Conservation (phyloP, 23 tunicate genomes). For the Diplosoma virens region DNA sequence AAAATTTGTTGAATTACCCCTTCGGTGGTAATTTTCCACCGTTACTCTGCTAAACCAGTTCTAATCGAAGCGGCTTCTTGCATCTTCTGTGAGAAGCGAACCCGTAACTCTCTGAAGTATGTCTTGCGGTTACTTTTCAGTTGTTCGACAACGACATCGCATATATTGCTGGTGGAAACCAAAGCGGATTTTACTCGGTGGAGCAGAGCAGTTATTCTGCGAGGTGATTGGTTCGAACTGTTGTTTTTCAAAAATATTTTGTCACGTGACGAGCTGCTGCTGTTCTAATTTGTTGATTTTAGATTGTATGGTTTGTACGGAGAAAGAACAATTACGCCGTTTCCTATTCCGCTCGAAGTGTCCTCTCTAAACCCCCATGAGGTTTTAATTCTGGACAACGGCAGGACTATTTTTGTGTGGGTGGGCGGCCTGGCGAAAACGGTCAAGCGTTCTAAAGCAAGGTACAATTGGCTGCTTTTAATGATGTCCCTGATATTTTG, state of each 20-base stretch:
- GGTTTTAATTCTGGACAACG: conserved; percentile 82
- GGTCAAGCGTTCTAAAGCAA: conserved; percentile 87
- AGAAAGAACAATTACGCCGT: conserved; percentile 70
- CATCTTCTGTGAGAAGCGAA: too few relatives aligned
- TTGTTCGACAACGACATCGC: conserved; percentile 85
- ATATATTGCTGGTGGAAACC: conserved; percentile 93
- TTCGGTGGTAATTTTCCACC: too few relatives aligned
- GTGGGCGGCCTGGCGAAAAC: conserved; percentile 79
- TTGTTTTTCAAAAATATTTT: too few relatives aligned
- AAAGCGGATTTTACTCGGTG: conserved; percentile 92
- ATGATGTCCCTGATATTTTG: too few relatives aligned
- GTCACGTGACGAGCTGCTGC: too few relatives aligned
- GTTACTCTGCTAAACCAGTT: too few relatives aligned
- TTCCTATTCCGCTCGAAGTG: conserved; percentile 78
- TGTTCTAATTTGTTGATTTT: background rate
- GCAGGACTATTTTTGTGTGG: conserved; percentile 93
- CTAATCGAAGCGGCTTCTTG: too few relatives aligned
- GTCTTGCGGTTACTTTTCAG: conserved; percentile 15
- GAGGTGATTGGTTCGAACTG: too few relatives aligned
- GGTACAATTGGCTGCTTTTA: conserved; percentile 20
- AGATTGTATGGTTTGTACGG: conserved; percentile 83
- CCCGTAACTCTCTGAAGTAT: too few relatives aligned
- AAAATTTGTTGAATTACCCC: too few relatives aligned
- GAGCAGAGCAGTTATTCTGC: conserved; percentile 61
- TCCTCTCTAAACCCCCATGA: conserved; percentile 81